A percentile compares a stretch with the other conserved stretches of the same genome.
These are phyloP conservation scores for Oceanites oceanicus DNA, from an alignment of 2,113 vertebrate species.

Conservation along the genomic window DNA sequence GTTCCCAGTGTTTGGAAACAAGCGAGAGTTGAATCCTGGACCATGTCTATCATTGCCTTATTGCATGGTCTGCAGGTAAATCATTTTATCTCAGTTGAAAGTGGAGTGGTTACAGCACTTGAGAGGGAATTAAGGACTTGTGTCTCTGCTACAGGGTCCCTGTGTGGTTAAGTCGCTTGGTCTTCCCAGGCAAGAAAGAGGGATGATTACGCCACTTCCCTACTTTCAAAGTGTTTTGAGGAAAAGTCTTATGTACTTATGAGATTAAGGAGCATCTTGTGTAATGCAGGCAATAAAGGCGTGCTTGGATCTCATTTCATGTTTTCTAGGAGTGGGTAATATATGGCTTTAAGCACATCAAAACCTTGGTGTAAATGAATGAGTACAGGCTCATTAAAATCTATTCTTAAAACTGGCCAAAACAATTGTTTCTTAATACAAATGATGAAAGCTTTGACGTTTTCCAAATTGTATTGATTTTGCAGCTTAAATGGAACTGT, in stretches of 20 bases:
- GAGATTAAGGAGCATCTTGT: background rate
- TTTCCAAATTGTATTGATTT: constrained; percentile 1
- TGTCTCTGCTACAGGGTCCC: background rate
- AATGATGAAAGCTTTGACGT: background rate
- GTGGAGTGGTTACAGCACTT: background rate
- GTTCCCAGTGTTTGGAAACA: background rate
- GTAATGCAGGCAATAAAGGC: background rate
- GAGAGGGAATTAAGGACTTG: background rate
- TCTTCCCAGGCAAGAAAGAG: background rate
- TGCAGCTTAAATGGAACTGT: background rate
- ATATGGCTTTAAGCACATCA: background rate
- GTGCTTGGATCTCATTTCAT: background rate
- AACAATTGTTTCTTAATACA: background rate
- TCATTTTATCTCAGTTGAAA: background rate
- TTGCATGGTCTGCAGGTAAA: background rate
- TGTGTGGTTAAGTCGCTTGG: background rate
- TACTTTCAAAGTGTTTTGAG: background rate
- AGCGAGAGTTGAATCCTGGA: background rate
- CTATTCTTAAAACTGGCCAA: background rate
- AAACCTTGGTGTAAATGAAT: background rate
- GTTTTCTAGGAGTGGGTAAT: background rate
- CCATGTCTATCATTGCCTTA: background rate
- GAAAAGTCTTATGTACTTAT: background rate
- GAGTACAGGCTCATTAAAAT: background rate
- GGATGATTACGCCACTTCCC: background rate